phyloP scores from a whole-genome alignment of 2,113 vertebrate genomes.

The Elephantulus edwardii region DNA sequence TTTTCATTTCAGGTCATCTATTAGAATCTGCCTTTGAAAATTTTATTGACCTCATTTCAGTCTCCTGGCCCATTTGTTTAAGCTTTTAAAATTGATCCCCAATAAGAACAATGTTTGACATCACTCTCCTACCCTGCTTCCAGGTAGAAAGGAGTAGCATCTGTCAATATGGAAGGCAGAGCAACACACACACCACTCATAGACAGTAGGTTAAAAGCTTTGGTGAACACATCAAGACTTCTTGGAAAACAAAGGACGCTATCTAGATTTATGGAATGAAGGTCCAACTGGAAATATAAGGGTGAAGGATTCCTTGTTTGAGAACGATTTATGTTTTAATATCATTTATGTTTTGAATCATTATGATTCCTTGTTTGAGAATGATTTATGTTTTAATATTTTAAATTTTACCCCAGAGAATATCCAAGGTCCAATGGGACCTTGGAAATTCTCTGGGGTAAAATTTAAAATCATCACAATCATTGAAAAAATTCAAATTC shows the following conservation, averaged over 20 bases:
- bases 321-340: not conserved
- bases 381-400: too few relatives aligned
- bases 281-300: not conserved
- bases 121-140: not conserved
- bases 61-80: constrained; percentile 41
- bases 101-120: not conserved
- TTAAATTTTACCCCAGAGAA: not conserved
- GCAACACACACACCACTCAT: rapidly evolving
- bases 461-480: not conserved
- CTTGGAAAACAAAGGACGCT: not conserved
- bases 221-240: not conserved
- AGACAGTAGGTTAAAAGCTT: not conserved
- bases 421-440: too few relatives aligned
- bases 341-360: not conserved
- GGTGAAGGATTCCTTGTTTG: not conserved
- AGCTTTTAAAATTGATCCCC: constrained; percentile 1
- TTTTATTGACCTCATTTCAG: constrained; percentile 40
- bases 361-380: too few relatives aligned
- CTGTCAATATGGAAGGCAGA: not conserved
- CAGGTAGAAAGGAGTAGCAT: not conserved
- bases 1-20: constrained; percentile 58
- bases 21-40: not conserved
- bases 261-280: not conserved
- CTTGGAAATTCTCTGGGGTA: not conserved
- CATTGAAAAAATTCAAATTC: not conserved